Evolutionary conservation across 2,888 invertebrate species (phyloP).

Genomic region (Alloscopus bannaensis): DNA sequence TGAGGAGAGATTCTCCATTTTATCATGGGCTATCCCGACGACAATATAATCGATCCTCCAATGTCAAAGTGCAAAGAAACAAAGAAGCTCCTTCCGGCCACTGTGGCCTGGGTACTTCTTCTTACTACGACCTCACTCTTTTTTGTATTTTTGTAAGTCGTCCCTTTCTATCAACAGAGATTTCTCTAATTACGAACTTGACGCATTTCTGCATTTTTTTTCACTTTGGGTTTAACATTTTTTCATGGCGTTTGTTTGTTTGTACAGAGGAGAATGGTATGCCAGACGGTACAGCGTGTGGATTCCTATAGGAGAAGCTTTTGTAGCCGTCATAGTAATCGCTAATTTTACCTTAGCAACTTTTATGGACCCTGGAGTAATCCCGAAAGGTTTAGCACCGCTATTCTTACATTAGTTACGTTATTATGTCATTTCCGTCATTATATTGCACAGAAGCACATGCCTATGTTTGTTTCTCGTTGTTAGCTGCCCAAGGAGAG

Average conservation of each 20-base stretch:
- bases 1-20: slow-evolving; percentile 27
- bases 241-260: too few relatives aligned
- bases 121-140: slow-evolving; percentile 94
- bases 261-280: slow-evolving; percentile 89
- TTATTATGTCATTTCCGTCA: background rate
- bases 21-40: slow-evolving; percentile 64
- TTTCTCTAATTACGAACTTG: too few relatives aligned
- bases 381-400: slow-evolving; percentile 91
- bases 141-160: slow-evolving; percentile 98
- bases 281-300: slow-evolving; percentile 85
- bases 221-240: too few relatives aligned
- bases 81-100: slow-evolving; percentile 98
- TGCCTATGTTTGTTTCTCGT: background rate
- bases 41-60: slow-evolving; percentile 58
- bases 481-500: slow-evolving; percentile 94
- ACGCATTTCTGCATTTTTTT: too few relatives aligned
- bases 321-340: slow-evolving; percentile 97
- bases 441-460: background rate
- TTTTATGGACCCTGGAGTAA: slow-evolving; percentile 99
- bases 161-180: too few relatives aligned
- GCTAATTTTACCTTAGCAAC: slow-evolving; percentile 99
- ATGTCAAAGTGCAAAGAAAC: slow-evolving; percentile 98
- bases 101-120: slow-evolving; percentile 97
- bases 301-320: slow-evolving; percentile 94
- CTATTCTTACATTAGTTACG: slow-evolving; percentile 1